Percentiles rank a stretch among this genome's conserved stretches.
phyloP scores from a whole-genome alignment of 2,888 invertebrate species.

The Mantis religiosa region DNA sequence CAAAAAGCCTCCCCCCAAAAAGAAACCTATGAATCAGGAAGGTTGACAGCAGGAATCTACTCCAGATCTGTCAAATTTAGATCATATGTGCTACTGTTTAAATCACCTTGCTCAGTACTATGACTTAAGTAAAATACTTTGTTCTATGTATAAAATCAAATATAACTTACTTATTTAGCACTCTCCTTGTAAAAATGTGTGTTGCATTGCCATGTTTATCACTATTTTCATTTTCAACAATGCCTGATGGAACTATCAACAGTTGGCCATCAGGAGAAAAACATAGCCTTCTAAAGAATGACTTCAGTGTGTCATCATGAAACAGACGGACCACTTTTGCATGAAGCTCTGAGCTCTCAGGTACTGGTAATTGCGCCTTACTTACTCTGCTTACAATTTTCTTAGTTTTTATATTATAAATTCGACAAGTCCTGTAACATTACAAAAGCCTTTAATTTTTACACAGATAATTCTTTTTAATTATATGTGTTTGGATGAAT shows the following conservation, averaged over 20 bases:
- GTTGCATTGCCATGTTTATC: constrained; percentile 55
- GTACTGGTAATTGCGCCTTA: constrained; percentile 51
- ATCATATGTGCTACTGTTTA: no score
- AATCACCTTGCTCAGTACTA: no score
- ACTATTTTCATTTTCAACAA: constrained; percentile 61
- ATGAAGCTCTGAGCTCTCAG: constrained; percentile 54
- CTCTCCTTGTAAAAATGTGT: constrained; percentile 54
- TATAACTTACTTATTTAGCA: constrained; percentile 42
- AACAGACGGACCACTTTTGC: constrained; percentile 66
- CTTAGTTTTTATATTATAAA: constrained; percentile 47
- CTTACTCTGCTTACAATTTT: constrained; percentile 64
- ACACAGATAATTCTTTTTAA: neutral
- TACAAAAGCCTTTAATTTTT: neutral
- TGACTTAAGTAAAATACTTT: no score
- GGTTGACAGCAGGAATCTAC: no score
- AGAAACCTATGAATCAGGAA: no score
- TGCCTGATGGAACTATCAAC: constrained; percentile 86
- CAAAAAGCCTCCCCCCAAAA: no score
- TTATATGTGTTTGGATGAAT: no score
- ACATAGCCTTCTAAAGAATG: constrained; percentile 84
- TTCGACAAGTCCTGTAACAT: constrained; percentile 20
- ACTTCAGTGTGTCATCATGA: constrained; percentile 89
- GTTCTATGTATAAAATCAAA: no score
- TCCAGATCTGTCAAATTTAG: no score
- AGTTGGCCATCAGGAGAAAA: constrained; percentile 91